A percentile compares a stretch with the other conserved stretches of the same genome.
Evolutionary conservation across 2,797 vertebrate genomes (phyloP).

Genomic region (Gila robusta): DNA sequence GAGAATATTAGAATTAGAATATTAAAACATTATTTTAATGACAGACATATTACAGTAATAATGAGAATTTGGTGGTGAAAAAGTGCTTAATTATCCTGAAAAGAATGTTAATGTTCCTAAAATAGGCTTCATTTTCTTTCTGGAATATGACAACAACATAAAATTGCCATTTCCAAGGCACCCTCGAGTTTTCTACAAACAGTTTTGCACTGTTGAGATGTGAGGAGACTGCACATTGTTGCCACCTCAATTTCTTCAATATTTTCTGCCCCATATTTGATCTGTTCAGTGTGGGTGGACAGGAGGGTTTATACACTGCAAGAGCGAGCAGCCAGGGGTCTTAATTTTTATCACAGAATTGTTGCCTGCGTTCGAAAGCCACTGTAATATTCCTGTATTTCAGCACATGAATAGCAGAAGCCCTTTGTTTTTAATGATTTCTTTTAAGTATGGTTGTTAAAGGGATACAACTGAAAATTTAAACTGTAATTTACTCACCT

Average conservation of each 20-base stretch:
- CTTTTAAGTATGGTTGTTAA: not conserved
- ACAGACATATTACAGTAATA: not conserved
- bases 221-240: not conserved
- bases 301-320: not conserved
- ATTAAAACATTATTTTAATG: not conserved
- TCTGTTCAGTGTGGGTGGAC: constrained; percentile 18
- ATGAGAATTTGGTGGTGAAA: not conserved
- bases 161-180: not conserved
- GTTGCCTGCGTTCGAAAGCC: not conserved
- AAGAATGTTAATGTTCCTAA: not conserved
- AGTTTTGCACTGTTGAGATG: not conserved
- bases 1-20: not conserved
- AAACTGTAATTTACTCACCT: not conserved
- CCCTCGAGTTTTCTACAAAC: not conserved
- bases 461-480: not conserved
- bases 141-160: not conserved
- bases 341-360: not conserved
- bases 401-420: not conserved
- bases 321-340: not conserved
- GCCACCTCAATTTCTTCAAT: no score
- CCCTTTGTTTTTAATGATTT: not conserved
- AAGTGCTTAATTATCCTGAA: not conserved
- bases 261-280: constrained; percentile 19
- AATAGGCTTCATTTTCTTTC: not conserved
- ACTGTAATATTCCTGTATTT: not conserved